These are phyloP conservation scores for Marcusenius ussheri DNA, from an alignment of 2,113 vertebrate genomes.

Conservation along the genomic window DNA sequence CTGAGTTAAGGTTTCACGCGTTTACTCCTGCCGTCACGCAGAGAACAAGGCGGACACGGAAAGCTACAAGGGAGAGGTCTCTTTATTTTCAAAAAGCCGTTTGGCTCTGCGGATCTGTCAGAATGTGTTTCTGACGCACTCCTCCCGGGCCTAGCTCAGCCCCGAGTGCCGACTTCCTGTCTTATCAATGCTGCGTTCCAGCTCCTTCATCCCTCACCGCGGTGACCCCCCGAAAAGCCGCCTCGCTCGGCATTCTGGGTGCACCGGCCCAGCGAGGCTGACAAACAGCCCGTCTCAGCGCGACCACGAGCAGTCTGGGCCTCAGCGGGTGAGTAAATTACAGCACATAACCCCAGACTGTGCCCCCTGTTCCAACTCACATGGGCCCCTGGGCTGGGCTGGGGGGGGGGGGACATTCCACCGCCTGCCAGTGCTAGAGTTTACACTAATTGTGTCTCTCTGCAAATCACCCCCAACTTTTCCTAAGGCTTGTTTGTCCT, in stretches of 20 bases:
- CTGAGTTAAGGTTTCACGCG: background rate
- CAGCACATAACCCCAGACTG: conserved; percentile 43
- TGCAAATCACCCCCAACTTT: background rate
- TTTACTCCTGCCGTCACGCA: background rate
- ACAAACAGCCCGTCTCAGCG: conserved; percentile 48
- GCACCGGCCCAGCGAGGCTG: conserved; percentile 53
- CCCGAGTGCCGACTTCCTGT: background rate
- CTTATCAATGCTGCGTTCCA: background rate
- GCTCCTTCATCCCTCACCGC: background rate
- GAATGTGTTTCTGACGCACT: conserved; percentile 21
- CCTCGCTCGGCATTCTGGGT: conserved; percentile 40
- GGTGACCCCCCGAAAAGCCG: background rate
- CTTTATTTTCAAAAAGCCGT: background rate
- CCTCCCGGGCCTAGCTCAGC: background rate
- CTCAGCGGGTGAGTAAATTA: conserved; percentile 75
- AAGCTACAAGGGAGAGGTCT: background rate
- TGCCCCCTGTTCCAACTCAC: conserved; percentile 53
- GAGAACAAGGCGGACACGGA: background rate
- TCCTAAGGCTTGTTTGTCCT: background rate
- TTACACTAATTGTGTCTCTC: conserved; percentile 65
- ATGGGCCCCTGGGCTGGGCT: conserved; percentile 66
- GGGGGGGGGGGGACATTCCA: conserved; percentile 62
- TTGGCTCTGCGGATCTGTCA: conserved; percentile 32
- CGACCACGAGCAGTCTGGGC: conserved; percentile 49
- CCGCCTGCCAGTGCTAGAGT: conserved; percentile 65